Percentiles rank a stretch among this genome's conserved stretches.
Conservation (phyloP, 2,888 invertebrate genomes). For the Ochropleura plecta region DNA sequence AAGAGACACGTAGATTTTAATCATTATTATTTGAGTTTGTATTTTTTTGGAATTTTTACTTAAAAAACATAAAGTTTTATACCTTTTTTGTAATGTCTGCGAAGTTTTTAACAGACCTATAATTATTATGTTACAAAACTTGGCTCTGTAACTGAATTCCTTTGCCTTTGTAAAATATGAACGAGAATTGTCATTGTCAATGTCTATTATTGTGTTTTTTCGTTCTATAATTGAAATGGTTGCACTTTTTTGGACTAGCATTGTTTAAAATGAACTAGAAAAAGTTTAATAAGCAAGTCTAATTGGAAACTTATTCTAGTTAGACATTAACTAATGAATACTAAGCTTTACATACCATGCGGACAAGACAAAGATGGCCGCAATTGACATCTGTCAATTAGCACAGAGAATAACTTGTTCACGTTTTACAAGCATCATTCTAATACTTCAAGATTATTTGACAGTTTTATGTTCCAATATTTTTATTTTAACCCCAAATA, state of each 20-base stretch:
- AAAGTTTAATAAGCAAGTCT: neutral
- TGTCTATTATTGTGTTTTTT: conserved; percentile 39
- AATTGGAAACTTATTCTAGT: neutral
- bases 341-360: neutral
- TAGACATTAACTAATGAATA: neutral
- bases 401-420: neutral
- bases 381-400: conserved; percentile 40
- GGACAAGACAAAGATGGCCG: neutral
- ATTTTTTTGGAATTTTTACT: conserved; percentile 37
- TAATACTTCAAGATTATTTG: neutral
- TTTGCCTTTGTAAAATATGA: conserved; percentile 61
- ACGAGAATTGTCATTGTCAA: conserved; percentile 37
- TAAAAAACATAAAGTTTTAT: conserved; percentile 50
- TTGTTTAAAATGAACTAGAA: neutral
- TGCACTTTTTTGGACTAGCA: neutral
- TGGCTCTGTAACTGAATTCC: conserved; percentile 52
- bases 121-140: conserved; percentile 61
- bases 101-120: conserved; percentile 60
- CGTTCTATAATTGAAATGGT: neutral
- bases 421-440: neutral
- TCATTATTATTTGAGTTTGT: conserved; percentile 59
- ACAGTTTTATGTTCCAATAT: neutral
- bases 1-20: conserved; percentile 66
- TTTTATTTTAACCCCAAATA: neutral
- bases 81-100: conserved; percentile 63